Percentiles rank a stretch among this genome's conserved stretches.
phyloP scores from a whole-genome alignment of 2,797 vertebrate species.

The Vireo griseus region DNA sequence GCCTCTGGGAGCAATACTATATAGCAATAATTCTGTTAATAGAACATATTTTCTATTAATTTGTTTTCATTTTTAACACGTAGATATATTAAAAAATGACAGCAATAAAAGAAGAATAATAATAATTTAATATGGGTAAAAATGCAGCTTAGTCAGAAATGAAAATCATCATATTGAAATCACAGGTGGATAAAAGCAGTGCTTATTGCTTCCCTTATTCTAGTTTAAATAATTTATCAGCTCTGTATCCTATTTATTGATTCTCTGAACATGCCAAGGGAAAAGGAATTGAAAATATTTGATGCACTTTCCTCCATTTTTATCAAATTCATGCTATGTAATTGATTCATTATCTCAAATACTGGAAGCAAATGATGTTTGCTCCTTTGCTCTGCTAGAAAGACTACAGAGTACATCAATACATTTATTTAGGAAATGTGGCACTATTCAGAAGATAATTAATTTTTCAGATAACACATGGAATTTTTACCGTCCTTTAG shows the following conservation, averaged over 20 bases:
- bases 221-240: conserved; percentile 30
- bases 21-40: neutral
- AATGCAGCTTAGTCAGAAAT: conserved; percentile 3
- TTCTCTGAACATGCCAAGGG: neutral
- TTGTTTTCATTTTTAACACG: conserved; percentile 20
- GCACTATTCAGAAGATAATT: neutral
- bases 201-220: neutral
- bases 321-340: neutral
- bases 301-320: neutral
- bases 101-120: neutral
- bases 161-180: neutral
- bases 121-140: neutral
- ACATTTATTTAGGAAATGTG: neutral
- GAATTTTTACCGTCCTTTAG: neutral
- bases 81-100: neutral
- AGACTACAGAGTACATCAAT: neutral
- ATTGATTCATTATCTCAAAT: neutral
- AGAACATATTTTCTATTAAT: neutral
- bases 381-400: neutral
- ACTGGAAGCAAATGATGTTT: neutral
- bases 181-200: neutral
- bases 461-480: neutral
- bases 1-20: neutral
- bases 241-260: neutral
- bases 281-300: neutral